Evolutionary conservation across 2,888 invertebrate species (phyloP).

Genomic region (Melieria picta): DNA sequence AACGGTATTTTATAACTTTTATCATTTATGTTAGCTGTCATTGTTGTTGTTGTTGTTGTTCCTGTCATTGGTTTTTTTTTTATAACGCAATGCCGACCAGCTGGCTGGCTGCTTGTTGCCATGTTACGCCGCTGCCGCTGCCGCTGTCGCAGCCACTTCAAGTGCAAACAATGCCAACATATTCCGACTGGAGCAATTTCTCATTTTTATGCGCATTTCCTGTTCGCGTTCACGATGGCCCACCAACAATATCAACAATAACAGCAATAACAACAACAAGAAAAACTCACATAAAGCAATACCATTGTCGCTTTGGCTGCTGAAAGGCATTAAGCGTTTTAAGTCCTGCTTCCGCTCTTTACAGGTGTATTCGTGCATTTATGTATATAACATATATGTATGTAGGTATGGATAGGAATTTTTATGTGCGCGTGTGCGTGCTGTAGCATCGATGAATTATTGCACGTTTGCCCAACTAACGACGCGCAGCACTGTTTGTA

Average conservation of each 20-base stretch:
- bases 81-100: background rate
- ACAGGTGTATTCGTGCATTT: background rate
- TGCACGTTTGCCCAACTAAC: no score
- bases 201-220: slow-evolving; percentile 18
- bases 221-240: background rate
- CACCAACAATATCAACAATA: background rate
- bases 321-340: background rate
- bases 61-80: slow-evolving; percentile 41
- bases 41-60: slow-evolving; percentile 24
- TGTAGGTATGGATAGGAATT: background rate
- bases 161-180: background rate
- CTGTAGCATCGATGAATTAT: no score
- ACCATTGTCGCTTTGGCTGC: no score
- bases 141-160: no score
- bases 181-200: slow-evolving; percentile 12
- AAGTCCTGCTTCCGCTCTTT: background rate
- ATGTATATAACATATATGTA: background rate
- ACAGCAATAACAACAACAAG: background rate
- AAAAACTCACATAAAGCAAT: no score
- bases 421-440: no score
- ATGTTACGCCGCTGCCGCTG: no score
- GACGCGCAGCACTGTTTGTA: background rate
- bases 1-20: background rate
- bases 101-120: no score
- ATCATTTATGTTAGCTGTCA: background rate